Base-by-base conservation (phyloP, 2,113 vertebrate species). In the Recurvirostra avosetta region DNA sequence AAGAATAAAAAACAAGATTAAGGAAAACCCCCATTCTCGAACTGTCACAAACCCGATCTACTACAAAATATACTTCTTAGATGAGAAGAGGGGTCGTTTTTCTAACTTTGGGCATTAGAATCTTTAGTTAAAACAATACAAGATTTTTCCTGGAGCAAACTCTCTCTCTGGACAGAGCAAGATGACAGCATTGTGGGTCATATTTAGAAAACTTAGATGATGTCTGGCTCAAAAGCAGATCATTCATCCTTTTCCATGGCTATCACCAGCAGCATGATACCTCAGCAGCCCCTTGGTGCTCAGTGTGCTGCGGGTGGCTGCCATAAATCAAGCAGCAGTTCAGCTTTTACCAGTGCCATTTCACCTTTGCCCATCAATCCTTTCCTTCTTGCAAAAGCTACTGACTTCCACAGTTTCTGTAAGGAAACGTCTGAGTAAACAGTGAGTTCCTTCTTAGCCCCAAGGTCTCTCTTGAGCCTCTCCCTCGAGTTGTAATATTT, bases 341-440 rank as follows among this genome's bases (percentile, higher is more conserved):
- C 65, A 87, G 63, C 74, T 89, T 82, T 88, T 21, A 34, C 14
- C 59, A 76, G 52, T 50, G 50, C 66, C 58, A 72, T 91, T 88
- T 96, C 70, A 84, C 77, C 95, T 97, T 94, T 89, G 94, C 94
- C 90, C 91, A 97, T 97, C 97, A 98, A 97, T 97, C 89, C 97
- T 96, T 96, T 92, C 93, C 78, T 88, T 97, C 79, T 91, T 1
- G 93, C 97, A 98, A 98, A 98, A 97, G 95, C 86, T 84, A 94
- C 94, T 94, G 97, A 97, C 97, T 97, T 97, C 97, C 87, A 98
- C 85, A 86, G 95, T 68, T 96, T 95, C 87, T 94, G 90, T 76
- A 93, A 98, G 96, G 97, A 98, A 98, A 97, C 32, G 59, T 79
- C 97, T 97, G 96, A 98, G 66, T 96, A 98, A 98, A 98, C 96